A percentile compares a stretch with the other conserved stretches of the same genome.
These are phyloP conservation scores for Microtus oregoni DNA, from an alignment of 2,113 vertebrate genomes.

Conservation along the genomic window DNA sequence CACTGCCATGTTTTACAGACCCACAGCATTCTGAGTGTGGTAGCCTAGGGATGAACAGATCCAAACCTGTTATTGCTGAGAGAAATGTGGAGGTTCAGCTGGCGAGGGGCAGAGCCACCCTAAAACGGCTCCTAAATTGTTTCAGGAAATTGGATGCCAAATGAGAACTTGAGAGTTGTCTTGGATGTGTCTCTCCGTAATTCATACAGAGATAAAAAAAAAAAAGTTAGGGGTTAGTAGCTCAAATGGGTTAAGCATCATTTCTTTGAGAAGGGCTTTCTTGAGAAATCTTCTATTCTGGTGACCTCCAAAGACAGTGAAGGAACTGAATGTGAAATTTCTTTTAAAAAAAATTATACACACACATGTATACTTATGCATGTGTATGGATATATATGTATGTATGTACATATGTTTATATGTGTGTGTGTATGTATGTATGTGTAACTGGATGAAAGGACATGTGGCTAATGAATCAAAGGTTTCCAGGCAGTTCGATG, in stretches of 20 bases:
- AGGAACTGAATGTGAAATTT: neutral
- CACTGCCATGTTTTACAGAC: too few relatives aligned
- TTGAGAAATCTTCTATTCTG: neutral
- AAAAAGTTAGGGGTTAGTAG: neutral
- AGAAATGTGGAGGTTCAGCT: neutral
- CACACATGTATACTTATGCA: neutral
- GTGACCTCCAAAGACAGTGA: neutral
- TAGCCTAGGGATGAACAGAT: neutral
- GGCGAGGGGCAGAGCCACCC: neutral
- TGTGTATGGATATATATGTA: neutral
- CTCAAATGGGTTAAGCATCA: neutral
- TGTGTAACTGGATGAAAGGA: neutral
- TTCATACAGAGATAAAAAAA: neutral
- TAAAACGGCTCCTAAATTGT: neutral
- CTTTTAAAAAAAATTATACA: neutral
- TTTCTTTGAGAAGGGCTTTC: neutral
- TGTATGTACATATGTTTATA: rapidly evolving
- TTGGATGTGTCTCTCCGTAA: neutral
- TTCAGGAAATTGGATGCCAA: neutral
- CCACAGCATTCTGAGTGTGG: neutral
- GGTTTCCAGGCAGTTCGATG: neutral
- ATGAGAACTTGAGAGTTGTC: neutral
- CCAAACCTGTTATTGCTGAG: neutral
- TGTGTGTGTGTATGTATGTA: rapidly evolving
- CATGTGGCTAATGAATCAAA: neutral